Base-by-base conservation (phyloP, 2,113 vertebrate species). In the Phocoena phocoena region DNA sequence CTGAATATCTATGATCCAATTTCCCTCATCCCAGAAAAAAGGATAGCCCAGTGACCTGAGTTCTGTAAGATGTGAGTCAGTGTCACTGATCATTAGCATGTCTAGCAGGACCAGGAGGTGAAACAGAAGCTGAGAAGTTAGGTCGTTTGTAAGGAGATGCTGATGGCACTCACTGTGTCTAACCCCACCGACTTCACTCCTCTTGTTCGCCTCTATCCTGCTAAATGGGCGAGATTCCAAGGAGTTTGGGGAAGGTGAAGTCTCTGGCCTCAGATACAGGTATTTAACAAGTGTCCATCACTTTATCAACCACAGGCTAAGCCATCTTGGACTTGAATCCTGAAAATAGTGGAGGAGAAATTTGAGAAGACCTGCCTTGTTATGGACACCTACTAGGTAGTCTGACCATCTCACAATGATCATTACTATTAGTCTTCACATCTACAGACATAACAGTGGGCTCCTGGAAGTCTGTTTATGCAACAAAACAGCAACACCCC, bases 111-210 rank as follows among this genome's bases (percentile, higher is more conserved):
- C 70, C 86, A 88, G 58, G 70, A 95, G 90, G 93, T 92, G 93
- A 96, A 68, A 84, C 71, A 86, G 44, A 93, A 96, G 86, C 73
- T 93, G 92, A 93, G 88, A 97, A 94, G 62, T 21, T 86, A 79
- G 93, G 68, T 95, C 95, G 92, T 15, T 65, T 8, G 3, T 62
- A 82, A 82, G 80, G 21, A 93, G 55, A 88, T 36, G 62, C 15
- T 44, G 50, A 73, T 17, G 62, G 4, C 47, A 8, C 33, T 74
- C 85, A 55, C 50, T 10, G 7, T 25, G 67, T 70, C 70, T 55
- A 17, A 17, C 33, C 31, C 77, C n/a, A 83, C 33, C n/a, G 41
- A 10, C 47, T 53, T 62, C 21, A 44, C 33, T 31, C 63, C 71
- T 83, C 76, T 86, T 25, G 21, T 31, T 55, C 23, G n/a, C 50